Base-by-base conservation (phyloP, 2,113 vertebrate species). In the Gasterosteus nipponicus region DNA sequence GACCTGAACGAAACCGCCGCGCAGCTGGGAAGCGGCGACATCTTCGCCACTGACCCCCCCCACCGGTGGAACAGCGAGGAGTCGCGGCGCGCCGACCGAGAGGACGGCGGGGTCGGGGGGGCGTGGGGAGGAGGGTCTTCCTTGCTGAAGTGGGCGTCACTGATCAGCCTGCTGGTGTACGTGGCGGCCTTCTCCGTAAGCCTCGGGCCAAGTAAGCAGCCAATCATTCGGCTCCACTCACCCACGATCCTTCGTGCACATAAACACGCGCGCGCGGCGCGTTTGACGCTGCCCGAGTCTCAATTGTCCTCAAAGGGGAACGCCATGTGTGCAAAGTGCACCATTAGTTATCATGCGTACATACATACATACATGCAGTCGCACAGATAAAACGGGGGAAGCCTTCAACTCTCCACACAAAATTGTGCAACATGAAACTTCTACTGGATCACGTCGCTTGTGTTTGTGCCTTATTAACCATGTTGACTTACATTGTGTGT, bases 141-240 rank as follows among this genome's bases (percentile, higher is more conserved):
- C n/a, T 86, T 90, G 58, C 86, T 98, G 82, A 97, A 97, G 89
- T 96, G 96, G 96, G 92, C 96, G 0, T 97, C 96, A 0, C 84
- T 99, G 80, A 93, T 94, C 90, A 97, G 96, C 80, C 90, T 99
- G 73, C 95, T 99, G 86, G 86, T 96, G 68, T 98, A 96, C 59
- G 94, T 98, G 68, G 96, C 97, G 73, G 96, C 95, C 54, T 98
- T 97, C 93, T 99, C 98, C 72, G 91, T 97, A 86, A 95, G 98
- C 89, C 95, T 99, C 54, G 98, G 98, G 87, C 97, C 97, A 93
- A 98, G 98, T 99, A 95, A 97, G 96, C 60, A 64, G 33, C 42
- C 5, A 15, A 33, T 63, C 7, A 15, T 18, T 59, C 7, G 47
- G 0, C 5, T 19, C 10, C 8, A 35, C 29, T 44, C 15, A 8